Base-by-base conservation (phyloP, 2,797 vertebrate species). In the Limosa lapponica region DNA sequence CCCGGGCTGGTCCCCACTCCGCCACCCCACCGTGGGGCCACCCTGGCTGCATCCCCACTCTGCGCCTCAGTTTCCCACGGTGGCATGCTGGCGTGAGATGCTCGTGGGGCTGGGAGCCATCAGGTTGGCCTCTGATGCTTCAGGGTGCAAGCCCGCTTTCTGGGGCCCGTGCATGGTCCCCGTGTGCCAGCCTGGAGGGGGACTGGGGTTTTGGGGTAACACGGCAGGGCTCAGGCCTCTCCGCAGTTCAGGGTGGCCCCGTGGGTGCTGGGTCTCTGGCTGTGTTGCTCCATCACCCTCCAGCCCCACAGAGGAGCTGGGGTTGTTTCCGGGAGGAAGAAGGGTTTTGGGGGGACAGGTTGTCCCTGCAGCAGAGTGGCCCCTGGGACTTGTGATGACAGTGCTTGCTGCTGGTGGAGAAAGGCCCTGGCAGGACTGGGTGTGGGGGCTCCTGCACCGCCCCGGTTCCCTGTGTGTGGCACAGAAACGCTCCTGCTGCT, bases 101-200 rank as follows among this genome's bases (percentile, higher is more conserved):
- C 41, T n/a, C 0, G 2, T 2, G 23, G 54, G 28, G 58, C n/a
- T 2, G 8, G 79, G 61, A 19, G 20, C 67, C 17, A 1, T 8
- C 8, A 1, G 37, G 17, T 3, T 11, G 23, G 67, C 27, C 57
- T 22, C 8, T 6, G 82, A 3, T 4, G 46, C 2, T 77, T 36
- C 2, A 27, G 75, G 67, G 67, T 10, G n/a, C 20, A 8, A 55
- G 12, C 24, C 39, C 2, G 1, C 23, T 39, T 23, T 44, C 10
- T 8, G 44, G 65, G 75, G 49, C 54, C 58, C 8, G 0, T 4
- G 34, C 14, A 0, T 1, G 3, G 46, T 11, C 16, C 48, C 75
- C 1, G 0, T 8, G n/a, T 23, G 71, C 30, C 28, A 7, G 43
- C 39, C 1, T 1, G 3, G 55, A 25, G 8, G 7, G 37, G 32